Conservation (phyloP, 1,140 invertebrate genomes). For the Dreissena rostriformis region DNA sequence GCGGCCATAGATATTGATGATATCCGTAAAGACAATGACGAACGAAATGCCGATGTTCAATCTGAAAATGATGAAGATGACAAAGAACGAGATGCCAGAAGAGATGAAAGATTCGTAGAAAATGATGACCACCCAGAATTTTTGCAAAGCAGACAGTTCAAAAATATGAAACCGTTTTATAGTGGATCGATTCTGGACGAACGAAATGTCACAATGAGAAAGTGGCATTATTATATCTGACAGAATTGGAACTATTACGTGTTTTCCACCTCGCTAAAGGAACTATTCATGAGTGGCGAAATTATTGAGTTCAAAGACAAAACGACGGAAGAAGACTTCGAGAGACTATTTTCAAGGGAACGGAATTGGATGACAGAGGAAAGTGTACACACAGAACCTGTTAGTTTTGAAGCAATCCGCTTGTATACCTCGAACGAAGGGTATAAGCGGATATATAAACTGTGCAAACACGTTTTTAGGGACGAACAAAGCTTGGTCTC, state of each 20-base stretch:
- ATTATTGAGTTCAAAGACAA: constrained; percentile 16
- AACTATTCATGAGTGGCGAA: constrained; percentile 3
- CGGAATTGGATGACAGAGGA: constrained; percentile 19
- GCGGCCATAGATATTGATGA: too few relatives aligned
- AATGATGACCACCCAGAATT: constrained; percentile 24
- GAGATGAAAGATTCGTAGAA: constrained; percentile 44
- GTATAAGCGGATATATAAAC: constrained; percentile 35
- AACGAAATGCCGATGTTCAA: too few relatives aligned
- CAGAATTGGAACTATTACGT: constrained; percentile 39
- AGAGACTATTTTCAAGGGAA: constrained; percentile 27
- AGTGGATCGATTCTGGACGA: constrained; percentile 28
- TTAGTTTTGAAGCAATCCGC: constrained; percentile 43
- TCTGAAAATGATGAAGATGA: not conserved
- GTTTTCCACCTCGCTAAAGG: constrained; percentile 19
- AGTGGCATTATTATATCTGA: constrained; percentile 44
- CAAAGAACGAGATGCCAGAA: not conserved
- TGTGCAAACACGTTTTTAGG: constrained; percentile 53
- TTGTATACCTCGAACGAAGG: constrained; percentile 59
- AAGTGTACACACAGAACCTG: constrained; percentile 12
- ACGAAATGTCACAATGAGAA: constrained; percentile 44
- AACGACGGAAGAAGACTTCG: not conserved
- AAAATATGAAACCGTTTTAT: constrained; percentile 48
- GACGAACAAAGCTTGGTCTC: constrained; percentile 32
- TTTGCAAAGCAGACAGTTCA: constrained; percentile 44
- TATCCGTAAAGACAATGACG: too few relatives aligned